Evolutionary conservation across 2,113 vertebrate species (phyloP).

Genomic region (Hirundichthys speculiger): DNA sequence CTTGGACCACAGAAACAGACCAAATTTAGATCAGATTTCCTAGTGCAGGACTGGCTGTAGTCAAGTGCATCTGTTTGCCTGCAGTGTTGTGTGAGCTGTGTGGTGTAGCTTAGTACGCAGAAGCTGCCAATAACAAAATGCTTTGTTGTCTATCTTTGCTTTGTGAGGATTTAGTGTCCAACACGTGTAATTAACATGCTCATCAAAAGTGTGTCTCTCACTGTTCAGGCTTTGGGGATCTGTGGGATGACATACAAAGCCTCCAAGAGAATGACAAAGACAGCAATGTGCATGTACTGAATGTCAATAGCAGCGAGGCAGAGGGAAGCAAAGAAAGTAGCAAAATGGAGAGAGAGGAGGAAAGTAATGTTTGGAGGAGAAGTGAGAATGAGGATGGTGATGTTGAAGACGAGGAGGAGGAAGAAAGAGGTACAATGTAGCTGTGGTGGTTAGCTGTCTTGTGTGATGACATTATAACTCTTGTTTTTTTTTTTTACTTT

Average conservation of each 20-base stretch:
- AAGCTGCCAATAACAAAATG: not conserved
- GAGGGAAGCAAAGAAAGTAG: conserved; percentile 71
- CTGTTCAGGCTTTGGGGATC: conserved; percentile 84
- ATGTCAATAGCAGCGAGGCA: conserved; percentile 50
- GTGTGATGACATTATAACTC: conserved; percentile 6
- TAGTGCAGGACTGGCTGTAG: conserved; percentile 1
- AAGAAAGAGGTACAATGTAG: conserved; percentile 58
- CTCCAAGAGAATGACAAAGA: conserved; percentile 69
- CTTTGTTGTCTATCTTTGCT: conserved; percentile 1
- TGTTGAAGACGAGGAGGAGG: conserved; percentile 48
- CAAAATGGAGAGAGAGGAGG: conserved; percentile 78
- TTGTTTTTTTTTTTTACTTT: no score
- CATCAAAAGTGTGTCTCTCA: conserved; percentile 40
- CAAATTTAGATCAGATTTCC: not conserved
- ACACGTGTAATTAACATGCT: not conserved
- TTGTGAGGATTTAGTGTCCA: not conserved
- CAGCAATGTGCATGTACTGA: conserved; percentile 12
- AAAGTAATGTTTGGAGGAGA: conserved; percentile 44
- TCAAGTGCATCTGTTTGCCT: not conserved
- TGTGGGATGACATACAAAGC: conserved; percentile 82
- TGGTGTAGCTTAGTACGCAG: conserved; percentile 6
- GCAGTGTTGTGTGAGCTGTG: not conserved
- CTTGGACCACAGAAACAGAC: not conserved
- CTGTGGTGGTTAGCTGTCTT: conserved; percentile 24
- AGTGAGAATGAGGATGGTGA: conserved; percentile 49